Evolutionary conservation across 2,888 invertebrate species (phyloP).

Genomic region (Calameuta pallipes): DNA sequence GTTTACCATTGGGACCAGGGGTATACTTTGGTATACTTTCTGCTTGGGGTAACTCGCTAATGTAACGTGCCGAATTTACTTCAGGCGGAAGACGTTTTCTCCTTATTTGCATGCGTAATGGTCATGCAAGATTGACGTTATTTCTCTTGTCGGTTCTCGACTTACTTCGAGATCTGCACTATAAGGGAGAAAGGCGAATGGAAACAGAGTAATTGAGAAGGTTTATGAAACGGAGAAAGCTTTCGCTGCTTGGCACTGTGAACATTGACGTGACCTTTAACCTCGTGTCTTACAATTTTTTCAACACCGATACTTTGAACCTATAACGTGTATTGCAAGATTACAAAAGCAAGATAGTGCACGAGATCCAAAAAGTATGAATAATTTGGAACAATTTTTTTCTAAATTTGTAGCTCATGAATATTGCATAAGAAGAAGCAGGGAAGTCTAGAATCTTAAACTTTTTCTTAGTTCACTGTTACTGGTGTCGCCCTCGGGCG

Average conservation of each 20-base stretch:
- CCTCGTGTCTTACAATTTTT: neutral
- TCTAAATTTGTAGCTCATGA: neutral
- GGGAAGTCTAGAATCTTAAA: neutral
- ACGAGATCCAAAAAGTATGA: neutral
- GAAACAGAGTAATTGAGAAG: constrained; percentile 31
- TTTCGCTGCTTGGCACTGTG: neutral
- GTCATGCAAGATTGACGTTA: constrained; percentile 42
- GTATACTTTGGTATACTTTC: neutral
- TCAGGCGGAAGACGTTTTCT: constrained; percentile 22
- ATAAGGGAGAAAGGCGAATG: constrained; percentile 20
- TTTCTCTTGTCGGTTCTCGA: constrained; percentile 6
- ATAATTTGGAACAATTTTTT: neutral
- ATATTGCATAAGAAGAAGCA: neutral
- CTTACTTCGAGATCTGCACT: constrained; percentile 15
- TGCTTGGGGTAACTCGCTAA: neutral
- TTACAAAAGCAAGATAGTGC: neutral
- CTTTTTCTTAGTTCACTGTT: neutral
- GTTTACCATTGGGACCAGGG: neutral
- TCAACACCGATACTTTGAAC: neutral
- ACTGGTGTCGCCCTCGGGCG: constrained; percentile 64
- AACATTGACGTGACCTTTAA: neutral
- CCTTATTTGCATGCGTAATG: constrained; percentile 42
- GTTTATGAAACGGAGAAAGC: neutral
- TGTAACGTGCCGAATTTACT: constrained; percentile 1
- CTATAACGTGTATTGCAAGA: neutral